Evolutionary conservation across 2,888 invertebrate genomes (phyloP).

Genomic region (Polymixis flavicincta): DNA sequence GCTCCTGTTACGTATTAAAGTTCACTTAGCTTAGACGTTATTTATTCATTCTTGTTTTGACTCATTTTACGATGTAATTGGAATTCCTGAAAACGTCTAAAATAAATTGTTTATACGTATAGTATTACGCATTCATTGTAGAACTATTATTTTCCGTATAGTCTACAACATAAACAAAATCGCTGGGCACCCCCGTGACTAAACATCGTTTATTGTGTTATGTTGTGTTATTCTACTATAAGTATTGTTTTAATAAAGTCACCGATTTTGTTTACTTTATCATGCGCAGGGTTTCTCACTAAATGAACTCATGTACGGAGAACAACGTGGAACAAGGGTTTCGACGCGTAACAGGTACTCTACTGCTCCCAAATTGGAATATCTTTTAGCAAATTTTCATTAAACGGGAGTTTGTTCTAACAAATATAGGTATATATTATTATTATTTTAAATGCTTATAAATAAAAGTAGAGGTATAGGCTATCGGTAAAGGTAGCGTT

Average conservation of each 20-base stretch:
- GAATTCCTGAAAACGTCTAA: slow-evolving; percentile 18
- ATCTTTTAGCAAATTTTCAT: neutral
- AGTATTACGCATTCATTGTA: slow-evolving; percentile 39
- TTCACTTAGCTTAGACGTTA: neutral
- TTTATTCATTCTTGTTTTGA: slow-evolving; percentile 21
- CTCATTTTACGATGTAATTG: slow-evolving; percentile 26
- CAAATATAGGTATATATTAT: neutral
- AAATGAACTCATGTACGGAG: neutral
- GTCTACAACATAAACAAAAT: slow-evolving; percentile 49
- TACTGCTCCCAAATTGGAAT: neutral
- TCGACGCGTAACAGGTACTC: neutral
- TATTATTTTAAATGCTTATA: no score
- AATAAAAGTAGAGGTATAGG: no score
- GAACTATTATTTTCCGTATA: slow-evolving; percentile 46
- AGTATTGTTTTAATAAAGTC: slow-evolving; percentile 11
- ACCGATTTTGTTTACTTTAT: slow-evolving; percentile 16
- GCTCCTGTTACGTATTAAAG: neutral
- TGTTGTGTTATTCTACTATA: slow-evolving; percentile 18
- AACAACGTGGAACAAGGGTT: neutral
- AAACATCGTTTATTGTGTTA: slow-evolving; percentile 33
- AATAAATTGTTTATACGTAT: slow-evolving; percentile 6
- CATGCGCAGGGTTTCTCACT: neutral
- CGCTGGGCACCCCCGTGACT: slow-evolving; percentile 42
- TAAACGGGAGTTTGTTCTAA: neutral
- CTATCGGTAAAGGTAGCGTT: neutral